Evolutionary conservation across 1,140 invertebrate species (phyloP), one percentile per base, ranked within the genome.

Genomic region (Atta texana): DNA sequence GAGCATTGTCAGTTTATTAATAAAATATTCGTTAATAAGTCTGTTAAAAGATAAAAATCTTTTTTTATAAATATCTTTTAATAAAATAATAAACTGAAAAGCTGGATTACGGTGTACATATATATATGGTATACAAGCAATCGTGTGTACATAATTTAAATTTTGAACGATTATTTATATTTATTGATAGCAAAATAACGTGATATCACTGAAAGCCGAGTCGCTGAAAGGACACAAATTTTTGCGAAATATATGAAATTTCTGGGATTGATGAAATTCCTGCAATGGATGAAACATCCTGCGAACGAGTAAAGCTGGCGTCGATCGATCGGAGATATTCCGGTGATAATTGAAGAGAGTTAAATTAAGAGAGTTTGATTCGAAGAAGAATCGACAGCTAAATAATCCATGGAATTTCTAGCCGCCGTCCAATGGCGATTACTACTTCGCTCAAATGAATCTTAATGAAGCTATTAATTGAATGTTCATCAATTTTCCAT

Each of bases 301-400:
- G 66, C 39, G 55, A 31, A 28, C 39, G 28, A 24, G 31, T 18
- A 16, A 49, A 51, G 39, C 59, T 28, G n/a, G 8, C n/a, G 61
- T 21, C 59, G 39, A 78, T 78, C 75, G 75, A 57, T 72, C 49
- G 53, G 3, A 31, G n/a, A 24, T 28, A 51, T 18, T 51, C n/a
- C 24, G n/a, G 39, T 18, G 71, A 84, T 84, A 84, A 84, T 84
- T 84, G 39, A 63, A 72, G 55, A 34, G 39, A 49, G 18, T 84
- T 84, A 75, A 84, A 84, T 84, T 61, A 72, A 75, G 80, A 61
- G 39, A 75, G 55, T 0, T 51, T 24, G 39, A 84, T 74, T 51
- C 31, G 16, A 61, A 84, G 49, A 75, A 61, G 55, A 84, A 21
- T 75, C 24, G 34, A 61, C 77, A 24, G 21, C 18, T 34, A 21